Base-by-base conservation (phyloP, 2,888 invertebrate genomes). In the Callimorpha dominula region DNA sequence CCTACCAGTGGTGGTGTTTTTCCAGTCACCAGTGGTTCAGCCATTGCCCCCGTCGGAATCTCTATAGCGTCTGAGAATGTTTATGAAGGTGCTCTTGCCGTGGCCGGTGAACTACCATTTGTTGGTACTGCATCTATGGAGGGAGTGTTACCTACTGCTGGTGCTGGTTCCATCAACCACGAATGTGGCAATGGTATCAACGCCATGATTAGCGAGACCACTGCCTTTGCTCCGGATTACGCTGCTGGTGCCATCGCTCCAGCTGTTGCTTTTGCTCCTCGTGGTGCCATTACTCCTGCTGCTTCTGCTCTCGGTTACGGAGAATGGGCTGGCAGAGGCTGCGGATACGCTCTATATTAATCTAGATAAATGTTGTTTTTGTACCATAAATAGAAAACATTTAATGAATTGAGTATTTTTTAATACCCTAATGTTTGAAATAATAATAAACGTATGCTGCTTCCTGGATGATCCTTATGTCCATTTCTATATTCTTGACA, bases 71-170 rank as follows among this genome's bases (percentile, higher is more conserved):
- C 90, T 14, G 90, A 91, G 71, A 88, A 88, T 74, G 81, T 50
- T 15, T 87, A 85, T 67, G 81, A 83, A 20, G 89, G 88, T 2
- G 17, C 70, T n/a, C 64, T 89, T 40, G 54, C 63, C 15, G 84
- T 85, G 3, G 78, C 65, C 50, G 89, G 89, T 42, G 82, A 85
- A 76, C 77, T 89, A 78, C 89, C 89, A 31, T 87, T 87, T 85
- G 72, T 89, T 20, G 85, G 87, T 46, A 78, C 87, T 70, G 86
- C 84, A n/a, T 84, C 63, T 68, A 46, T 89, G 66, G 85, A 88
- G 52, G 87, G 87, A n/a, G 72, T 31, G 42, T 71, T 87, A 64
- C 85, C 87, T 20, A 83, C 83, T 31, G 82, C 72, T 75, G 89
- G 88, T 12, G 75, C 81, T 20, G 85, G 85, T 17, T 80, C 77